Conservation (phyloP, 92 coral and sea anemone species). For the Anthopleura xanthogrammica region DNA sequence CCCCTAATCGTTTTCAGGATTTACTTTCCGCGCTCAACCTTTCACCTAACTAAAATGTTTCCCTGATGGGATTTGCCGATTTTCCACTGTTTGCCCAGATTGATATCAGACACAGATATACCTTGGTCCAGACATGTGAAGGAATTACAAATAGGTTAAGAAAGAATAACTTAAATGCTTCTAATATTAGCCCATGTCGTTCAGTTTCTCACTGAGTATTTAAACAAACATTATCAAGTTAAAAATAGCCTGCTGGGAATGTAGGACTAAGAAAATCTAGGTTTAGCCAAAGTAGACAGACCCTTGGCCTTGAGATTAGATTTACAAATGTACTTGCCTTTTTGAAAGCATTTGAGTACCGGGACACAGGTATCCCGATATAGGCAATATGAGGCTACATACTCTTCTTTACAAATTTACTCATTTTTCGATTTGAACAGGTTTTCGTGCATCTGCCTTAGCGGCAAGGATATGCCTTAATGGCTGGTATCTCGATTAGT, state of each 20-base stretch:
- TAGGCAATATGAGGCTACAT: neutral
- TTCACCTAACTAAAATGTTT: conserved; percentile 23
- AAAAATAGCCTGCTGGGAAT: conserved; percentile 5
- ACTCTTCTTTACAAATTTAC: neutral
- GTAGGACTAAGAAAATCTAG: neutral
- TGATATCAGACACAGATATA: neutral
- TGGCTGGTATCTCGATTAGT: too few relatives aligned
- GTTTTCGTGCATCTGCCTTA: too few relatives aligned
- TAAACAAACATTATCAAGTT: conserved; percentile 8
- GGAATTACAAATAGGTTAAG: neutral
- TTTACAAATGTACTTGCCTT: neutral
- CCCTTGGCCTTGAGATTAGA: conserved; percentile 3
- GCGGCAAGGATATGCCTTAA: too few relatives aligned
- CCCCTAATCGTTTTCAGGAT: conserved; percentile 12
- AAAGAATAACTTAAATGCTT: conserved; percentile 6
- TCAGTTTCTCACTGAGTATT: conserved; percentile 8
- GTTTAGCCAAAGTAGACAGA: neutral
- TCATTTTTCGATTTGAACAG: neutral
- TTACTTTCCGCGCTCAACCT: conserved; percentile 19
- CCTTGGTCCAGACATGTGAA: neutral
- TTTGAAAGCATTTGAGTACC: neutral
- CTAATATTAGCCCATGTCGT: neutral
- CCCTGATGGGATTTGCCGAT: conserved; percentile 5
- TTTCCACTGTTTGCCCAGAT: neutral
- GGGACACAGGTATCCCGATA: neutral